phyloP scores from a whole-genome alignment of 1,140 invertebrate genomes.

The Scaptomyza hsui region DNA sequence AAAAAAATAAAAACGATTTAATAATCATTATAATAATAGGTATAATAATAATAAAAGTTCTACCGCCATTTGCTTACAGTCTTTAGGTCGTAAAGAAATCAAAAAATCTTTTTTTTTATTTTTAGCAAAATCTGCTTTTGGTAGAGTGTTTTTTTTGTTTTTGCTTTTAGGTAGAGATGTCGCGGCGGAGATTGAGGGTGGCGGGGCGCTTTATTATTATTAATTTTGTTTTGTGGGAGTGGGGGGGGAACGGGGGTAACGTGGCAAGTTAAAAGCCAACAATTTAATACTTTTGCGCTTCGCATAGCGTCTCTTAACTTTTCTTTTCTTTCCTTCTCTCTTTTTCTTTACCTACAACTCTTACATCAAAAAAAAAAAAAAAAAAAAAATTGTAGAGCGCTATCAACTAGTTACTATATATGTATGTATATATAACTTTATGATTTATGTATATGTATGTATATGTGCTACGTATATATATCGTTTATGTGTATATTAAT shows the following conservation, averaged over 20 bases:
- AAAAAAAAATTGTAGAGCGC: constrained; percentile 26
- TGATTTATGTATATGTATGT: constrained; percentile 29
- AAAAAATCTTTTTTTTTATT: constrained; percentile 63
- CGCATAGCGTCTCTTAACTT: constrained; percentile 79
- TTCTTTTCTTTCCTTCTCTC: background rate
- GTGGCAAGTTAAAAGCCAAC: constrained; percentile 49
- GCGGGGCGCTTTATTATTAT: background rate
- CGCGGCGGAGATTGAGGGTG: constrained; percentile 3
- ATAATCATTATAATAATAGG: constrained; percentile 49
- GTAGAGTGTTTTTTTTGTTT: constrained; percentile 57
- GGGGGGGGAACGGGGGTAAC: background rate
- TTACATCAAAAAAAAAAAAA: constrained; percentile 35
- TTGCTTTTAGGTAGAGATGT: constrained; percentile 12
- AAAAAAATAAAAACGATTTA: constrained; percentile 13
- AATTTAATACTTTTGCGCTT: constrained; percentile 73
- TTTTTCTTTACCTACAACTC: constrained; percentile 57
- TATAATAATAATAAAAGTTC: constrained; percentile 51
- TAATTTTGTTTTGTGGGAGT: background rate
- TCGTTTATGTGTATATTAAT: constrained; percentile 13
- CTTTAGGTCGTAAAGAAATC: constrained; percentile 77
- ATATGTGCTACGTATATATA: constrained; percentile 30
- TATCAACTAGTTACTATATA: constrained; percentile 9
- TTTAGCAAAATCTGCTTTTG: constrained; percentile 68
- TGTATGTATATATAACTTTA: constrained; percentile 21
- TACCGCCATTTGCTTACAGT: constrained; percentile 75